phyloP scores from a whole-genome alignment of 2,888 invertebrate genomes.

The Tinea semifulvella region DNA sequence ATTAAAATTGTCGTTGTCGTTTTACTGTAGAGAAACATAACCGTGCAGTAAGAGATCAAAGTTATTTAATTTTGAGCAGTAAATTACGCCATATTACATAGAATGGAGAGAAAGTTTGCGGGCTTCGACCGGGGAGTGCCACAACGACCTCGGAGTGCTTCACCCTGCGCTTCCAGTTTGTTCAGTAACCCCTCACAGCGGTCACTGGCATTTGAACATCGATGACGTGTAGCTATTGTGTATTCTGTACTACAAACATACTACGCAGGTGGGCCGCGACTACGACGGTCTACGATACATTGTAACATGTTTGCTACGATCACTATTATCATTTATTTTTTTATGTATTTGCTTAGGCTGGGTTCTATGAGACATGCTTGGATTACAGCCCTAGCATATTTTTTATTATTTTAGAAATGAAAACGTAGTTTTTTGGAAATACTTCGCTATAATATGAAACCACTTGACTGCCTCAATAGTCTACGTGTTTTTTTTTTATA shows the following conservation, averaged over 20 bases:
- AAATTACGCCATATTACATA: constrained; percentile 11
- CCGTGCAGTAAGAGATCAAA: constrained; percentile 1
- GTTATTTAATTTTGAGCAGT: constrained; percentile 9
- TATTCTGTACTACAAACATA: constrained; percentile 1
- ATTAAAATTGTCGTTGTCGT: no score
- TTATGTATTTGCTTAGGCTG: no score
- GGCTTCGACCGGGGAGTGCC: constrained; percentile 12
- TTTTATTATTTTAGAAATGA: no score
- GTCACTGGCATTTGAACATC: constrained; percentile 12
- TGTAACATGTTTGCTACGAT: constrained; percentile 1
- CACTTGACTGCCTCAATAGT: no score
- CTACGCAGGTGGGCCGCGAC: background rate
- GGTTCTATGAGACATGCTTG: no score
- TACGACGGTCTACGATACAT: background rate
- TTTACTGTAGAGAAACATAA: no score
- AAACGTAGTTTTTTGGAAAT: no score
- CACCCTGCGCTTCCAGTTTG: constrained; percentile 5
- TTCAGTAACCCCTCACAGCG: constrained; percentile 12
- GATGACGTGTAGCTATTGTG: background rate
- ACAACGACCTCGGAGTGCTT: constrained; percentile 14
- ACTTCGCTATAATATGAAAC: no score
- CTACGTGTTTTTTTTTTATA: no score
- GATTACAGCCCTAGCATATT: no score
- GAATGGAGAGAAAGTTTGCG: constrained; percentile 1
- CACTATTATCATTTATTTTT: background rate